Evolutionary conservation across 2,797 vertebrate species (phyloP), one percentile per base, ranked within the genome.

Genomic region (Loris lydekkerianus): DNA sequence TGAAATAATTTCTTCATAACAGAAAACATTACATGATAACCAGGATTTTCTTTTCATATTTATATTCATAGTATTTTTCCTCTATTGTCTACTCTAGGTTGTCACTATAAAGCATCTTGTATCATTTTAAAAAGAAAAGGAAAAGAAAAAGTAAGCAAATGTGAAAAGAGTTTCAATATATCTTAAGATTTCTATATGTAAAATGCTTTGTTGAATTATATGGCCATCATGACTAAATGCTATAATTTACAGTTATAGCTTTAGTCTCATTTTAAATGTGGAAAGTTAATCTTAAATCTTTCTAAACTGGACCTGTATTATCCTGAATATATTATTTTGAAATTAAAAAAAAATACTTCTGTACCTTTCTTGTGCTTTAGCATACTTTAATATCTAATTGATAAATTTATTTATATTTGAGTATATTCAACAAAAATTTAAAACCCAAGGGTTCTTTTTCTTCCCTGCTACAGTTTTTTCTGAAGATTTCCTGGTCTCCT

Each of bases 131-230:
- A 98, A 98, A 98, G 87, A 86, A 98, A 95, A 63, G 82, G 77
- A 96, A 93, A 98, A 98, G 98, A 86, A 86, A 98, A 96, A 70
- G 65, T 98, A 98, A 96, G 98, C 97, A 99, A 98, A 99, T 99
- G 99, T 99, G 99, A 99, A 99, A 98, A 96, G 96, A 93, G 97
- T 98, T 98, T 97, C 97, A 97, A 93, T 96, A 97, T 97, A 91
- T 77, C 97, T 95, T 97, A 96, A 93, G 97, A 97, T 91, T 98
- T 97, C 96, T 98, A 23, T 98, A 95, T 97, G 63, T 97, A 96
- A 96, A 97, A 91, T 73, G 77, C 97, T 98, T 87, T 97, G 91
- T 91, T 97, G 94, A 97, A 96, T 90, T 94, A 90, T 94, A 83
- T 95, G 89, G 46, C 89, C 77, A 81, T 98, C 95, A 69, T 97